Evolutionary conservation across 37 sponge, comb jelly and placozoan genomes (phyloP), one percentile per base, ranked within the genome.

Genomic region (Chondrilla cf. caribensis): DNA sequence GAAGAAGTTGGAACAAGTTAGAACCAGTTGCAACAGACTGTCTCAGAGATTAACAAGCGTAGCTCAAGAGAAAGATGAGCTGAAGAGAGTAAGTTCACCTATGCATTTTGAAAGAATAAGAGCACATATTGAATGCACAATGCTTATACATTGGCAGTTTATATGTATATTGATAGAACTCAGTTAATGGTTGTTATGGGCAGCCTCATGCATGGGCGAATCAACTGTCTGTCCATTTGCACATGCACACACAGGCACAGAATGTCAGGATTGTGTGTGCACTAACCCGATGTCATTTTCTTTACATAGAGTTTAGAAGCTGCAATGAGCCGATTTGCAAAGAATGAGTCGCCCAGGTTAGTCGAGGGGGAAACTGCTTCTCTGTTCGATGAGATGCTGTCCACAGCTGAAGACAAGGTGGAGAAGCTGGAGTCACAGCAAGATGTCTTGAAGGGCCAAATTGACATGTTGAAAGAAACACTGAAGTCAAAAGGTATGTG

Each of bases 1-100:
- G 35, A 33, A 33, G 31, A 67, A 33, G 68, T 67, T 67, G 68
- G 35, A 67, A 67, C 68, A 33, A 33, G 68, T 67, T 32, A n/a
- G 29, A 33, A 67, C 68, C 29, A 18, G 68, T 67, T 67, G 68
- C 32, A 67, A 33, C 33, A 28, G 33, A 33, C 17, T 67, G 35
- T 8, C 68, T 4, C 35, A 29, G 29, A 17, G 35, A 28, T 33
- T 67, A 33, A 0, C 33, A 2, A 31, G 31, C 2, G 11, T 29
- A 33, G 35, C n/a, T 17, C 68, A 67, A 1, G 68, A 67, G 35
- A 67, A 33, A 4, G 68, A 67, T 29, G 68, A 67, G 35, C 68
- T 67, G 3, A 28, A 67, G 35, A 67, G 29, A 33, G 68, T 67
- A 4, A 67, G 68, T 26, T 26, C 7, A 59, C 60, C 3, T 2